Conservation (phyloP, 64 coral and sea anemone species). For the Platygyra sinensis region DNA sequence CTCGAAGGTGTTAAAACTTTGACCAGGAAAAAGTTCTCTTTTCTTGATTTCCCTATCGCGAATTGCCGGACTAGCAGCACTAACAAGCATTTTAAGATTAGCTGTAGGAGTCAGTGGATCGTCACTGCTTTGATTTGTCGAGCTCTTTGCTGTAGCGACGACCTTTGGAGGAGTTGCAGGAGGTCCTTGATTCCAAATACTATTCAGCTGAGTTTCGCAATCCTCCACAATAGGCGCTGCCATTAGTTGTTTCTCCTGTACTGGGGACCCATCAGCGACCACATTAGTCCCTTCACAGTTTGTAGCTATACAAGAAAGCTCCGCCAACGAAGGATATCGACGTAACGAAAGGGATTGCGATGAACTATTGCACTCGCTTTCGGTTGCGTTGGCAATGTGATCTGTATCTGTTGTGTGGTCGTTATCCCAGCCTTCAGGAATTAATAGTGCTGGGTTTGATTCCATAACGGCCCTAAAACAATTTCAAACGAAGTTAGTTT, state of each 20-base stretch:
- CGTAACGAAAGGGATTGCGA: constrained; percentile 56
- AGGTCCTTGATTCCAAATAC: constrained; percentile 33
- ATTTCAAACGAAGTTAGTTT: constrained; percentile 1
- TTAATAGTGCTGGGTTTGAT: constrained; percentile 19
- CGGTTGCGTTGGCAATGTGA: constrained; percentile 4
- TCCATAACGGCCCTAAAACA: constrained; percentile 42
- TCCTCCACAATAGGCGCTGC: constrained; percentile 2
- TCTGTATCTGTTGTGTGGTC: constrained; percentile 39
- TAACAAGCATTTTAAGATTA: constrained; percentile 97
- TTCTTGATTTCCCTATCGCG: constrained; percentile 92
- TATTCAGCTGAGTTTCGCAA: constrained; percentile 49
- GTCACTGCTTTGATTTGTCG: constrained; percentile 49
- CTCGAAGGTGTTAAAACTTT: constrained; percentile 38
- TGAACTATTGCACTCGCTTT: constrained; percentile 63
- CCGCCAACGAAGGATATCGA: constrained; percentile 80
- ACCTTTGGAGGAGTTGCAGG: constrained; percentile 87
- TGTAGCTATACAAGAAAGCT: constrained; percentile 85
- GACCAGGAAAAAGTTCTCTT: constrained; percentile 83
- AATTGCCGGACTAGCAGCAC: constrained; percentile 93
- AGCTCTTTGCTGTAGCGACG: constrained; percentile 44
- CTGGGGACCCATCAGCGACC: not conserved
- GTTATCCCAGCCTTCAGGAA: constrained; percentile 44
- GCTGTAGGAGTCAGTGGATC: constrained; percentile 94
- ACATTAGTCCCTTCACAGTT: constrained; percentile 42
- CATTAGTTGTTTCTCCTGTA: constrained; percentile 21